Conservation (phyloP, 2,888 invertebrate species). For the Protonemura montana region DNA sequence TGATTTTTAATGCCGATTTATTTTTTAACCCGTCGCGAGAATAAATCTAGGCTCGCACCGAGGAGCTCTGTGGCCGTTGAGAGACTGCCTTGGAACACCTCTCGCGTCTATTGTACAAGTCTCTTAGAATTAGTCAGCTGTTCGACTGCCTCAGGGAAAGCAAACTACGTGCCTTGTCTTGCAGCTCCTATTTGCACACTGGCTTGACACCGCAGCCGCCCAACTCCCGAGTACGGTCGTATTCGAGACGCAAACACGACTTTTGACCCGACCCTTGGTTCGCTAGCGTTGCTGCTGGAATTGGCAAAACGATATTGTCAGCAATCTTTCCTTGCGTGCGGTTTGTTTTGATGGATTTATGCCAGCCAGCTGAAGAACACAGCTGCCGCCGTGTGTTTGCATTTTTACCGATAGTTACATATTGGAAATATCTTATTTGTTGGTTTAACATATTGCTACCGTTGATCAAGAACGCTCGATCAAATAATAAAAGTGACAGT, state of each 20-base stretch:
- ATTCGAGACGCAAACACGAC: neutral
- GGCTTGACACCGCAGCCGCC: too few species aligned
- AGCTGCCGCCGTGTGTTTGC: neutral
- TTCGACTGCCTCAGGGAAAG: slow-evolving; percentile 22
- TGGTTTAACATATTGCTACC: neutral
- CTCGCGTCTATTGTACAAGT: neutral
- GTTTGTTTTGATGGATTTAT: neutral
- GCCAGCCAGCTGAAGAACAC: neutral
- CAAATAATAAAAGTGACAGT: neutral
- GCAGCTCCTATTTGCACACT: neutral
- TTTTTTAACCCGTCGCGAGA: neutral
- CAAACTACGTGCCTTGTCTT: slow-evolving; percentile 9
- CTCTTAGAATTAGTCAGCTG: slow-evolving; percentile 1
- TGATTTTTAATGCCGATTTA: neutral
- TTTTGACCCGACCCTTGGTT: neutral
- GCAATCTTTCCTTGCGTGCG: neutral
- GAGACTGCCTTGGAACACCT: neutral
- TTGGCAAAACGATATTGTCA: neutral
- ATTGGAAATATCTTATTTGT: neutral
- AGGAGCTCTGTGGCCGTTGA: neutral
- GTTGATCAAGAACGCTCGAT: neutral
- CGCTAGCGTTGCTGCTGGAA: neutral
- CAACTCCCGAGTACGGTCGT: neutral
- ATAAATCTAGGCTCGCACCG: neutral
- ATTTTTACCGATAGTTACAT: neutral